Percentiles rank a stretch among this genome's conserved stretches.
These are phyloP conservation scores for Andrena camellia DNA, from an alignment of 2,888 invertebrate genomes.

Conservation along the genomic window DNA sequence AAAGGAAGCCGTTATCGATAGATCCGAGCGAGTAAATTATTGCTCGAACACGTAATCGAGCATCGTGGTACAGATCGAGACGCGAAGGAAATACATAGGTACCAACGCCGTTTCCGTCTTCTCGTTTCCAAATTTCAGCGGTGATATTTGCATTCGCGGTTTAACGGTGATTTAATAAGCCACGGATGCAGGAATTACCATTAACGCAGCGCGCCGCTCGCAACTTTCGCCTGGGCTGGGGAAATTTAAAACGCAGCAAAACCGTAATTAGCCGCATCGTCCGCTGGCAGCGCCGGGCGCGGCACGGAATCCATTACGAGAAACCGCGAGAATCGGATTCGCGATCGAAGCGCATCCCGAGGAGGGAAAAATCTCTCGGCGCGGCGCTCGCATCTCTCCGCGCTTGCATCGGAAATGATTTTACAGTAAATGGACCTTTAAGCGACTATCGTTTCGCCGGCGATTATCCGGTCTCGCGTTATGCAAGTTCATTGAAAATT, in stretches of 20 bases:
- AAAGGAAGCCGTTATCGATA: constrained; percentile 10
- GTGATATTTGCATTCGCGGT: neutral
- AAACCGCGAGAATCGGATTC: neutral
- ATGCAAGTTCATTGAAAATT: constrained; percentile 59
- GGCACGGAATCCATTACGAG: constrained; percentile 4
- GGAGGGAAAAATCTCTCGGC: constrained; percentile 17
- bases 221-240: neutral
- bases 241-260: constrained; percentile 2
- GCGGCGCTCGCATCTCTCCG: neutral
- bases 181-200: neutral
- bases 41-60: constrained; percentile 11
- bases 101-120: neutral
- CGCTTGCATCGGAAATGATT: constrained; percentile 47
- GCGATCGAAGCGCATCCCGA: neutral
- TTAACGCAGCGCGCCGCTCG: neutral
- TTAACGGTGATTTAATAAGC: neutral
- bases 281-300: neutral
- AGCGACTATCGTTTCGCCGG: constrained; percentile 37
- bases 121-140: neutral
- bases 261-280: constrained; percentile 15
- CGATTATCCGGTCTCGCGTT: constrained; percentile 57
- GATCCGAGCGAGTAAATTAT: constrained; percentile 19
- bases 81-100: neutral
- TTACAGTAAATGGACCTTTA: constrained; percentile 42
- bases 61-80: neutral